Evolutionary conservation across 2,113 vertebrate genomes (phyloP).

Genomic region (Limanda limanda): DNA sequence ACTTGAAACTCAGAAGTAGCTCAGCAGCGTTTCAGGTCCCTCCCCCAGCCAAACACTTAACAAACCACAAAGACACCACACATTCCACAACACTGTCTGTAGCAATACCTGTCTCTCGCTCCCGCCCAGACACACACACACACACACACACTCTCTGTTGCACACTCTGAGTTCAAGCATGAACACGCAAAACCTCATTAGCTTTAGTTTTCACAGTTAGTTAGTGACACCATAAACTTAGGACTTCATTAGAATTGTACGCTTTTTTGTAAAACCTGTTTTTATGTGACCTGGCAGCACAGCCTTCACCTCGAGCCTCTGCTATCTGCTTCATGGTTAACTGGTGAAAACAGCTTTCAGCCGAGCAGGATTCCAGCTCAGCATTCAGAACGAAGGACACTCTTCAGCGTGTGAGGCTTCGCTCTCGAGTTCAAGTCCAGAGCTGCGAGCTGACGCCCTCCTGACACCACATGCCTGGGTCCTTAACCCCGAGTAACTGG

Average conservation of each 20-base stretch:
- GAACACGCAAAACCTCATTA: background rate
- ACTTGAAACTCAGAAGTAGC: slow-evolving; percentile 63
- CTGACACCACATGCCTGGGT: slow-evolving; percentile 56
- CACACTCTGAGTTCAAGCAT: slow-evolving; percentile 1
- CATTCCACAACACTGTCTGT: slow-evolving; percentile 75
- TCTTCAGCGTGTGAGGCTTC: background rate
- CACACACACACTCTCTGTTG: slow-evolving; percentile 5
- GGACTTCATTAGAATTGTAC: background rate
- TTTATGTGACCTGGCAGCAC: background rate
- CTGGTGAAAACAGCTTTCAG: background rate
- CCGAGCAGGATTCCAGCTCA: slow-evolving; percentile 20
- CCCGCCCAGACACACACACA: background rate
- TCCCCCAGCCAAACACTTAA: slow-evolving; percentile 67
- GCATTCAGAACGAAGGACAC: slow-evolving; percentile 12
- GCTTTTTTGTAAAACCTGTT: background rate
- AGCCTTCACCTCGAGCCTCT: background rate
- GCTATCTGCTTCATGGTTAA: background rate
- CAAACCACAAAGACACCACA: slow-evolving; percentile 79
- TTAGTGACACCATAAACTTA: background rate
- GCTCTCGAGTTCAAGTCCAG: slow-evolving; percentile 39
- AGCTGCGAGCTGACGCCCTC: slow-evolving; percentile 41
- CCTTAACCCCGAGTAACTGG: slow-evolving; percentile 44
- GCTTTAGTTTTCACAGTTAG: background rate
- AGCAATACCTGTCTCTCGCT: slow-evolving; percentile 54
- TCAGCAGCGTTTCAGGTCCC: slow-evolving; percentile 57